phyloP scores from a whole-genome alignment of 53 echinoderm and acorn worm species.

The Henricia sp. region DNA sequence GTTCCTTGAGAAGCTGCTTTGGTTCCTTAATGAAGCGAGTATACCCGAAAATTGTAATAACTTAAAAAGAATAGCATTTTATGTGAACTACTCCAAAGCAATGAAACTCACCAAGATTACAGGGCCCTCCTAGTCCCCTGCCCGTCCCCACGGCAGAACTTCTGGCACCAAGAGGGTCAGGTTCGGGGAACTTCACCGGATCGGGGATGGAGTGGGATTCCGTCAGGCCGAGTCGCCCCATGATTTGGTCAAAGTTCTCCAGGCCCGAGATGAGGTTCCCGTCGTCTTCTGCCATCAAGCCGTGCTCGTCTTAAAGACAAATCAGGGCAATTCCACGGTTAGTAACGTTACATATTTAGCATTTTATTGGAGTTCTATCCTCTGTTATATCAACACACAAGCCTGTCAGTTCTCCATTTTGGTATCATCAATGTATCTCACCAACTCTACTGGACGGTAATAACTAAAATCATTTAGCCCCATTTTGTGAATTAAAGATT shows the following conservation, averaged over 20 bases:
- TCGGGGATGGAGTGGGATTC: constrained; percentile 79
- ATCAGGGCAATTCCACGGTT: not conserved
- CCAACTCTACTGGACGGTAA: no score
- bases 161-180: constrained; percentile 86
- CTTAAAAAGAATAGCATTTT: no score
- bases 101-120: constrained; percentile 37
- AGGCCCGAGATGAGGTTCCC: constrained; percentile 66
- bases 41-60: constrained; percentile 5
- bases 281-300: constrained; percentile 39
- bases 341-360: no score
- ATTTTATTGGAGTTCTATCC: no score
- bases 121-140: not conserved
- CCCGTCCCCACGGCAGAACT: constrained; percentile 34
- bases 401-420: no score
- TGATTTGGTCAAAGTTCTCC: constrained; percentile 92
- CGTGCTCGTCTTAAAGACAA: constrained; percentile 73
- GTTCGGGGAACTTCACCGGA: constrained; percentile 86
- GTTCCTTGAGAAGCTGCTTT: no score
- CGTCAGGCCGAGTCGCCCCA: constrained; percentile 91
- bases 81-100: no score
- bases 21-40: not conserved
- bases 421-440: no score
- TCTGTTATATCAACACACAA: no score
- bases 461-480: no score
- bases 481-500: no score